Conservation (phyloP, 92 coral and sea anemone species). For the Siderastrea radians region DNA sequence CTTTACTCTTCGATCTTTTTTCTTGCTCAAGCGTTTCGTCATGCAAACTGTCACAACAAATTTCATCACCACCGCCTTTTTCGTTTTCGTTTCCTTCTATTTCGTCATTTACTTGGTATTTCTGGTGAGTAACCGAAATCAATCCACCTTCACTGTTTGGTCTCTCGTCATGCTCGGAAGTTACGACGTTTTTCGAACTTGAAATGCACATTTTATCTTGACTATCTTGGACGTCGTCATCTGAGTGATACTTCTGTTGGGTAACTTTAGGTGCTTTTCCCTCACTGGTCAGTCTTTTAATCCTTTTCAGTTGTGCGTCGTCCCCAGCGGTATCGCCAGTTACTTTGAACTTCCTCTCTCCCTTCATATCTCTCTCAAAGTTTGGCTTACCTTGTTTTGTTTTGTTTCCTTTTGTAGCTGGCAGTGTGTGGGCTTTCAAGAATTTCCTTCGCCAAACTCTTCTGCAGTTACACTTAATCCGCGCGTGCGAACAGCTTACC, state of each 20-base stretch:
- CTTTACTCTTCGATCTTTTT: no score
- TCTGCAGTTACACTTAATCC: slow-evolving; percentile 18
- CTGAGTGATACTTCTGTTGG: no score
- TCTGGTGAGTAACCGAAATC: neutral
- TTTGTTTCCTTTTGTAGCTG: neutral
- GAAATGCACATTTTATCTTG: neutral
- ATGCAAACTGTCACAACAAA: neutral
- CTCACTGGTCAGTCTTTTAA: neutral
- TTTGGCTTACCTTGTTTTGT: neutral
- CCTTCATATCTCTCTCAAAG: neutral
- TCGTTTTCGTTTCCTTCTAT: neutral
- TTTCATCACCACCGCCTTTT: neutral
- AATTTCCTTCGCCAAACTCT: neutral
- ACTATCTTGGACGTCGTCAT: neutral
- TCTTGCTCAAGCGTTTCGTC: neutral
- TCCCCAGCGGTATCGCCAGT: neutral
- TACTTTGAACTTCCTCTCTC: slow-evolving; percentile 4
- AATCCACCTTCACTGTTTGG: neutral
- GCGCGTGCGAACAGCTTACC: slow-evolving; percentile 18
- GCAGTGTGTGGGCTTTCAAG: neutral
- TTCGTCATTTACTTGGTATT: neutral
- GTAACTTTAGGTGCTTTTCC: no score
- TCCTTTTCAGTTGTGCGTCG: no score
- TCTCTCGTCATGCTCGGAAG: neutral
- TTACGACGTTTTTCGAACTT: neutral